Evolutionary conservation across 2,888 invertebrate genomes (phyloP).

Genomic region (Rhamphomyia laevipes): DNA sequence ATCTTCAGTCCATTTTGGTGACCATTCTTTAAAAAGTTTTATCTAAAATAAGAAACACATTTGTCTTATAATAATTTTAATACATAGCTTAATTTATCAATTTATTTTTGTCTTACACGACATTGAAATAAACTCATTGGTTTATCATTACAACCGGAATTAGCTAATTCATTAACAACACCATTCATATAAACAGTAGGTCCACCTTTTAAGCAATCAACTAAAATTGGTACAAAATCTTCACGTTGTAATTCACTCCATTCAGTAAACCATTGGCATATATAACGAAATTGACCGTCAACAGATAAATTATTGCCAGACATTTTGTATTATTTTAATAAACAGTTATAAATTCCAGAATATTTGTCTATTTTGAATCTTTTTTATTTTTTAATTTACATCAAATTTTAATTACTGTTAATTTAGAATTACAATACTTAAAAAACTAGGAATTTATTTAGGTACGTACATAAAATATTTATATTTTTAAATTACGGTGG

Average conservation of each 20-base stretch:
- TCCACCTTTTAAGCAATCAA: slow-evolving; percentile 45
- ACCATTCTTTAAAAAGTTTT: slow-evolving; percentile 77
- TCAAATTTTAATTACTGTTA: not conserved
- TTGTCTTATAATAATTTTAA: not conserved
- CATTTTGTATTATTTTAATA: not conserved
- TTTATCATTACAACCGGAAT: slow-evolving; percentile 56
- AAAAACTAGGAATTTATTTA: no score
- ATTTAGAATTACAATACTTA: not conserved
- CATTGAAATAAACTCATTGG: slow-evolving; percentile 76
- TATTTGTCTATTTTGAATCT: not conserved
- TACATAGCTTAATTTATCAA: no score
- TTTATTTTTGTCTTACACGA: slow-evolving; percentile 43
- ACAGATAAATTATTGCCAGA: not conserved
- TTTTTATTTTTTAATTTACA: not conserved
- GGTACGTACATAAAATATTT: no score
- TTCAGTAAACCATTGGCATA: slow-evolving; percentile 78
- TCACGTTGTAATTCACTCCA: slow-evolving; percentile 80
- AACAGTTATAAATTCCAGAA: no score
- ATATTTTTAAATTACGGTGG: no score
- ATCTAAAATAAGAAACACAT: slow-evolving; percentile 40
- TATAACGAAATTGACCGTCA: slow-evolving; percentile 67
- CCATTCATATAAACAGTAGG: slow-evolving; percentile 58
- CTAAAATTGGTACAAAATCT: slow-evolving; percentile 67
- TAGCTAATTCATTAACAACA: slow-evolving; percentile 54
- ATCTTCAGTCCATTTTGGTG: slow-evolving; percentile 61